Conservation (phyloP, 2,113 vertebrate species). For the Stercorarius parasiticus region DNA sequence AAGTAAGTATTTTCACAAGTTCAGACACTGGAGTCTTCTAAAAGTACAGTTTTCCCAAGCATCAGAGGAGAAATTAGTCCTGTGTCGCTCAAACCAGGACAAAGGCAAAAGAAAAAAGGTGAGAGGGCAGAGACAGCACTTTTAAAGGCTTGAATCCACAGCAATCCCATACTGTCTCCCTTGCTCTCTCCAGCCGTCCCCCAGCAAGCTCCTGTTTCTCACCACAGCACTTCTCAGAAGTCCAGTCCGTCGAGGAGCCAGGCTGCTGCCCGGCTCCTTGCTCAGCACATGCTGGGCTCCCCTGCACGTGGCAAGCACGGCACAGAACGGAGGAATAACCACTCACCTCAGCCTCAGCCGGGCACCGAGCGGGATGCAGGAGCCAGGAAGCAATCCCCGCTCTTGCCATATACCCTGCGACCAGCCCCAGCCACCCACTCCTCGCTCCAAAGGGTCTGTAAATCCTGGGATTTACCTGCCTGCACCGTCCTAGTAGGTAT, state of each 20-base stretch:
- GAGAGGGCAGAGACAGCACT: neutral
- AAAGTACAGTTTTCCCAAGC: neutral
- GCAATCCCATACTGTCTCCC: neutral
- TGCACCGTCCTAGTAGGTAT: fast-evolving
- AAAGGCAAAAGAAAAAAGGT: neutral
- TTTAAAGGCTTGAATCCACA: neutral
- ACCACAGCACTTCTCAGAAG: neutral
- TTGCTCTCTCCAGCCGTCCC: neutral
- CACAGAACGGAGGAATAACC: neutral
- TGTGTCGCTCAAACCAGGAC: too few species aligned
- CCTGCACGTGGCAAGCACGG: fast-evolving
- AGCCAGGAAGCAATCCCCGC: neutral
- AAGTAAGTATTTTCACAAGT: neutral
- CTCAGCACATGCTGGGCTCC: neutral
- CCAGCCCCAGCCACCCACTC: neutral
- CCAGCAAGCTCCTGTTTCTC: neutral
- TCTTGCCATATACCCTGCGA: neutral
- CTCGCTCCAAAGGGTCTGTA: neutral
- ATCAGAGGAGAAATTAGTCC: neutral
- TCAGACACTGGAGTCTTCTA: neutral
- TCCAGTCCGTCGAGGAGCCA: neutral
- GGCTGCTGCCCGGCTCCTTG: neutral
- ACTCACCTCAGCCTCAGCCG: neutral
- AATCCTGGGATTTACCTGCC: neutral
- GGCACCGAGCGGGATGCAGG: fast-evolving